Evolutionary conservation across 2,888 invertebrate genomes (phyloP), one percentile per base, ranked within the genome.

Genomic region (Stegophylla sp.): DNA sequence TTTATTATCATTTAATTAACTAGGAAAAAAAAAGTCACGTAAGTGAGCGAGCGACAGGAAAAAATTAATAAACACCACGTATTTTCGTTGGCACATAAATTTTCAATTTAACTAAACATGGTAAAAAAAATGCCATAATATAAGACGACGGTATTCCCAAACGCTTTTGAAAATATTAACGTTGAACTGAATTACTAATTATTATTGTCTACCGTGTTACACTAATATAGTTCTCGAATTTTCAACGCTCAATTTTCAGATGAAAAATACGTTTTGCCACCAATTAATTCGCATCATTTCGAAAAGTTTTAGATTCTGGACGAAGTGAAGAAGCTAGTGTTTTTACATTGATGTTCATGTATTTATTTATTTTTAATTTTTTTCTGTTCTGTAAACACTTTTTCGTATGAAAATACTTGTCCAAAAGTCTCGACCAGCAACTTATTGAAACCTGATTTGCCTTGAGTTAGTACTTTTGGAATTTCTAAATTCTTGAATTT

Each of bases 171-270:
- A 71, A 71, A 53, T 34, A 20, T 53, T 20, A 23, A 51, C 51
- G 23, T 53, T 20, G 71, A 53, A 20, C 53, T 53, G 71, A 71
- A 71, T 53, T 71, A 71, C 71, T 53, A 71, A 71, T 71, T 71
- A 71, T 53, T 71, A 71, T 53, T 53, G 53, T 53, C 53, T 71
- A 69, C 51, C 1, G 9, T 34, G 53, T 15, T 53, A 20, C 20
- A 71, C 34, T 53, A 71, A 71, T 71, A 13, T 53, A 41, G 28
- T 71, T 53, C 34, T 15, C 15, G 53, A 71, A 53, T 53, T 20
- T 53, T 53, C 20, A 53, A 34, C 20, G 34, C 34, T 3, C 34
- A n/a, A n/a, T n/a, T n/a, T n/a, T 34, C 15, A 71, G 41, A 71
- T 48, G 7, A 67, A 67, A 67, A 45, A 17, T 15, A 12, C 9